Base-by-base conservation (phyloP, 2,113 vertebrate species). In the Potamarius usumacintae region DNA sequence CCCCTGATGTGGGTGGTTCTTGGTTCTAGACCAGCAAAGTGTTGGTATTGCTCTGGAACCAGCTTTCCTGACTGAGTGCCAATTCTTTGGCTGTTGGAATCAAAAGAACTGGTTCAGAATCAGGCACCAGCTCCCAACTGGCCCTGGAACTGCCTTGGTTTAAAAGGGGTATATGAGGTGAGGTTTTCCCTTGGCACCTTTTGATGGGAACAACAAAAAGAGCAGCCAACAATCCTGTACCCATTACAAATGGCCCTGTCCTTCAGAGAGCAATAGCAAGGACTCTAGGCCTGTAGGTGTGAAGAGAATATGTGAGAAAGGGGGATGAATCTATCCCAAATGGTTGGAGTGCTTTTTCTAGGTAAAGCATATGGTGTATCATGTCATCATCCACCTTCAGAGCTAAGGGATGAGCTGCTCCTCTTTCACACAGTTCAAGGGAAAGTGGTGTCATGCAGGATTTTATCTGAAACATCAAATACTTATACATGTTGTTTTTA, bases 191-290 rank as follows among this genome's bases (percentile, higher is more conserved):
- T 85, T 88, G 89, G 86, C 85, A 86, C 79, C 62, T 42, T 85
- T 57, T 86, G 82, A 52, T 7, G 71, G 83, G 83, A 82, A 27
- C 63, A 77, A 88, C 82, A 86, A 88, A 90, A 48, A 84, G 62
- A 84, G 86, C 72, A 88, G 86, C 86, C 86, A 88, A 83, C 58
- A 80, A 83, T 83, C 22, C 63, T 55, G 84, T 76, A 72, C 71
- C 74, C 52, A 42, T 87, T 85, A 89, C 85, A 88, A 90, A 89
- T 90, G 62, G 65, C 78, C 86, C 81, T 88, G 88, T 90, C 88
- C 90, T 89, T 88, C 88, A 89, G 65, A 88, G 72, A 86, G 85
- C 20, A 74, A 89, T 89, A 34, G 78, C 88, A 90, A 88, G 80
- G 86, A 88, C 81, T 90, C 62, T 69, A 62, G 71, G 85, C 85